Percentiles rank a stretch among this genome's conserved stretches.
phyloP scores from a whole-genome alignment of 2,113 vertebrate genomes.

The Cynopterus brachyotis region DNA sequence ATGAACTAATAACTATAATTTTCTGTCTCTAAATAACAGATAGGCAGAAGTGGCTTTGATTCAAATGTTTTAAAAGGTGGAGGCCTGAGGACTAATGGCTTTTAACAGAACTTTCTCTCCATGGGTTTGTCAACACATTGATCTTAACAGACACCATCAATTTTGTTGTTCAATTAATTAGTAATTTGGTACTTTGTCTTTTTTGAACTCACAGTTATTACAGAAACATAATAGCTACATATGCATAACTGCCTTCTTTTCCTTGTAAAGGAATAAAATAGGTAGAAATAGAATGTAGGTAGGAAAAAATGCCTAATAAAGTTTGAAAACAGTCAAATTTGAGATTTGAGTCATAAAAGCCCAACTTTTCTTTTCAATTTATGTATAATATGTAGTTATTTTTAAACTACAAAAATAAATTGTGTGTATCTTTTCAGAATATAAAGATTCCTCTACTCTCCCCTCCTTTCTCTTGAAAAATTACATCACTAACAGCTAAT shows the following conservation, averaged over 20 bases:
- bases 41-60: not conserved
- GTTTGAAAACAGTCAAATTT: constrained; percentile 12
- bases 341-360: not conserved
- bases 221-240: not conserved
- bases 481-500: not conserved
- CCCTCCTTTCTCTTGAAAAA: not conserved
- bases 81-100: not conserved
- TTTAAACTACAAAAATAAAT: not conserved
- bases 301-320: not conserved
- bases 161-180: not conserved
- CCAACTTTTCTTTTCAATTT: not conserved
- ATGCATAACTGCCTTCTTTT: not conserved
- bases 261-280: not conserved
- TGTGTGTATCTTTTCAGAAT: not conserved
- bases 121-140: not conserved
- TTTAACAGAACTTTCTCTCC: not conserved
- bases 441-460: not conserved
- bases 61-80: not conserved
- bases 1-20: not conserved
- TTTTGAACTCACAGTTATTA: not conserved
- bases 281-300: not conserved
- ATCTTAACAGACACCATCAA: not conserved
- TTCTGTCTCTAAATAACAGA: not conserved
- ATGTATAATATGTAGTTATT: not conserved
- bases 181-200: not conserved